A percentile compares a stretch with the other conserved stretches of the same genome.
Conservation (phyloP, 2,113 vertebrate species). For the Rhizomys pruinosus region DNA sequence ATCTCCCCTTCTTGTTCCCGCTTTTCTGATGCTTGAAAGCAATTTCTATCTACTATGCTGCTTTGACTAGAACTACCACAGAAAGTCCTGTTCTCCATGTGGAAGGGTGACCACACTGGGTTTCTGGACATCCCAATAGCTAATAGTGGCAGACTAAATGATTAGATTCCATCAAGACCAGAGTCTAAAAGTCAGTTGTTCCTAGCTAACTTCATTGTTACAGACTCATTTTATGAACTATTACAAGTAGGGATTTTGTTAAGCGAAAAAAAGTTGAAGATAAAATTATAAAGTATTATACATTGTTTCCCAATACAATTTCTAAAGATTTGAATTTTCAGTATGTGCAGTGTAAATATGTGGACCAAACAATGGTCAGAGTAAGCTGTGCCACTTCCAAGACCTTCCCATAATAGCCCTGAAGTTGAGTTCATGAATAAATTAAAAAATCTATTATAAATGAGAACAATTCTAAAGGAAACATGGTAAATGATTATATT, state of each 20-base stretch:
- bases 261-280: background rate
- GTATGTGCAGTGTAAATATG: background rate
- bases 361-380: background rate
- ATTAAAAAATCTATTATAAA: background rate
- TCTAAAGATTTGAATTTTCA: background rate
- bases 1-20: too few species aligned
- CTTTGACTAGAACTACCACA: too few species aligned
- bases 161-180: background rate
- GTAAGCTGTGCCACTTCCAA: background rate
- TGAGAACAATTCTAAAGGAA: background rate
- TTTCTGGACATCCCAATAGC: background rate
- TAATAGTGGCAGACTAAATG: background rate
- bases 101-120: too few species aligned
- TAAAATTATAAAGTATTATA: background rate
- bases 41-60: background rate
- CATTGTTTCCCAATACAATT: background rate
- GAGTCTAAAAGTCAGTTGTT: background rate
- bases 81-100: too few species aligned
- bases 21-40: background rate
- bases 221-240: background rate
- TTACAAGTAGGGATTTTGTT: background rate
- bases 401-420: slow-evolving; percentile 57
- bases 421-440: background rate
- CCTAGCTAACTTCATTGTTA: background rate
- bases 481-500: background rate